Evolutionary conservation across 2,888 invertebrate genomes (phyloP), one percentile per base, ranked within the genome.

Genomic region (Empis stercorea): DNA sequence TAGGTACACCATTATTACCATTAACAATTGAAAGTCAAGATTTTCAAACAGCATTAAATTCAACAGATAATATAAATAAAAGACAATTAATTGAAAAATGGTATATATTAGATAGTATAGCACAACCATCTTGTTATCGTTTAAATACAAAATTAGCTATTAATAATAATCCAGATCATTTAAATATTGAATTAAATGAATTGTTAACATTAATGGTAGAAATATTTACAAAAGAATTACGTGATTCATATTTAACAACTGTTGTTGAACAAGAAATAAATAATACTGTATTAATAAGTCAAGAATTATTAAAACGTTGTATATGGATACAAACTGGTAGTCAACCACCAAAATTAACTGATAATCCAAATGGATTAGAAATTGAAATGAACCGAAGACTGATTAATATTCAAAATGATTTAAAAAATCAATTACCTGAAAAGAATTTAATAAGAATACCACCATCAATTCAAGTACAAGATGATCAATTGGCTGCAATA

Each of bases 201-300:
- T 77, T 86, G 51, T 71, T 87, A 2, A 75, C 75, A 50, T 79
- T 81, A 17, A 73, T 87, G 49, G 76, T 85, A 36, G 75, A 78
- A 32, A 79, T 84, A 0, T 76, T 86, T 63, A 79, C 84, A 11
- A 80, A 80, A 59, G 86, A 86, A 62, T 76, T 86, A 17, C 76
- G 84, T 56, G 85, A 87, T 59, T 84, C 84, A 0, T 87, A 87
- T 66, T 75, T 87, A 53, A 84, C 85, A 5, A 86, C 86, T 6
- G 84, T 85, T 1, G 80, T 86, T 5, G 87, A 87, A 66, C 86
- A 86, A 75, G 86, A 87, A 65, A 82, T 87, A 2, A 84, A 86
- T 57, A 85, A 86, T 62, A 84, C 85, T 0, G 83, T 87, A 9
- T 74, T 85, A 55, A 81, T 84, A 78, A 84, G 83, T 57, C 80